Conservation (phyloP, 2,113 vertebrate species). For the Spheniscus mendiculus region DNA sequence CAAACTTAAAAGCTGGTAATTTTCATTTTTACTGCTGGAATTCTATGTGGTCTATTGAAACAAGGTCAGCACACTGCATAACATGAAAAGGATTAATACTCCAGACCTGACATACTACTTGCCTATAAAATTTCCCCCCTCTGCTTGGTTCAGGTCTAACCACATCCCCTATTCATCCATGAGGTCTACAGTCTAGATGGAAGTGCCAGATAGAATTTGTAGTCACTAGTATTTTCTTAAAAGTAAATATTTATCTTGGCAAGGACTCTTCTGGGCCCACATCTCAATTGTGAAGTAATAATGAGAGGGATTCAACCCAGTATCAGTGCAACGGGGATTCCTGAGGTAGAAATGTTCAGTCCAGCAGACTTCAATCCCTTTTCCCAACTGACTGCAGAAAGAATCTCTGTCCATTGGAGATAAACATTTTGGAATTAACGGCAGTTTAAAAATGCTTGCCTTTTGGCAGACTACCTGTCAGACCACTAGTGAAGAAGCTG, state of each 20-base stretch:
- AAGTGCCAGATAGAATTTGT: constrained; percentile 15
- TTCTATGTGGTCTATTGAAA: not conserved
- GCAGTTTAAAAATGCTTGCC: constrained; percentile 16
- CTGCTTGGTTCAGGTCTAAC: not conserved
- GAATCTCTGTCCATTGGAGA: constrained; percentile 27
- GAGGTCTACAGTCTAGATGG: not conserved
- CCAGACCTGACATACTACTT: not conserved
- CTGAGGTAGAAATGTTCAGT: not conserved
- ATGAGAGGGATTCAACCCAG: not conserved
- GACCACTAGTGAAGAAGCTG: not conserved
- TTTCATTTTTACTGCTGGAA: not conserved
- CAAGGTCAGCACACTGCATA: not conserved
- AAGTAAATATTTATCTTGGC: constrained; percentile 41
- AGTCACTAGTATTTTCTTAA: not conserved
- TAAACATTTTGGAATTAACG: constrained; percentile 52
- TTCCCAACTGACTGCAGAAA: constrained; percentile 3
- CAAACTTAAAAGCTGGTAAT: not conserved
- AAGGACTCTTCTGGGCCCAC: not conserved
- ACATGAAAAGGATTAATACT: not conserved
- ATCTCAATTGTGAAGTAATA: constrained; percentile 29
- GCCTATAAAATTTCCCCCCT: not conserved
- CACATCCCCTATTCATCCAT: not conserved
- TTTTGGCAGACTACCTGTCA: not conserved
- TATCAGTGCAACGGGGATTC: not conserved
- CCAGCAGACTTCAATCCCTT: constrained; percentile 8